Conservation (phyloP, 2,113 vertebrate species). For the Leucopsar rothschildi region DNA sequence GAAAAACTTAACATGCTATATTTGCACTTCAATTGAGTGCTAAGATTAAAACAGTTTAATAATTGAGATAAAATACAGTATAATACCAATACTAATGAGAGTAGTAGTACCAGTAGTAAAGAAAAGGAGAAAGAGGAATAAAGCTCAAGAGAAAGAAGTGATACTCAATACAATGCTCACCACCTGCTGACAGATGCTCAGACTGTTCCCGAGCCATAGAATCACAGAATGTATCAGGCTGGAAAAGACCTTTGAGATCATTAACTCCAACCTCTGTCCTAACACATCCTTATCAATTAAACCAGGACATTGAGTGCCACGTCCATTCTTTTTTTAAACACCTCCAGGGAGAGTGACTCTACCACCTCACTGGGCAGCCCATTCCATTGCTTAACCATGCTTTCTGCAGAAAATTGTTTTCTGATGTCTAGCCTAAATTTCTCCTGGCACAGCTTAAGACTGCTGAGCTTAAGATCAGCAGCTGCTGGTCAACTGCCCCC, state of each 20-base stretch:
- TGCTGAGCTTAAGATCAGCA: not conserved
- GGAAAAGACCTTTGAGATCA: not conserved
- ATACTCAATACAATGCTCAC: not conserved
- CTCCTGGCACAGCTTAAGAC: not conserved
- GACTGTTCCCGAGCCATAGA: accelerated
- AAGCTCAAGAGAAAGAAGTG: not conserved
- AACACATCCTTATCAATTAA: not conserved
- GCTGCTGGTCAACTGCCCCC: not conserved
- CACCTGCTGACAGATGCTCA: not conserved
- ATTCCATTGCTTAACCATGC: not conserved
- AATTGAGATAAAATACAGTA: not conserved
- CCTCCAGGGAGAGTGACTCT: accelerated
- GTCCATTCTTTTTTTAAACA: not conserved
- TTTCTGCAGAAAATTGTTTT: not conserved
- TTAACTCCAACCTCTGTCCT: not conserved
- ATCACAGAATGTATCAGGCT: not conserved
- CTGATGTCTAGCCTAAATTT: not conserved
- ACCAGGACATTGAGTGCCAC: not conserved
- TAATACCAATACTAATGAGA: not conserved
- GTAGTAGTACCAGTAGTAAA: not conserved
- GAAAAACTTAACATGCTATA: not conserved
- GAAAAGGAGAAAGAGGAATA: not conserved
- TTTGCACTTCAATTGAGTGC: not conserved
- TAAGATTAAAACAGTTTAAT: not conserved
- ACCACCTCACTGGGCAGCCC: not conserved